Evolutionary conservation across 1,140 invertebrate genomes (phyloP).

Genomic region (Leptonema lineaticorne): DNA sequence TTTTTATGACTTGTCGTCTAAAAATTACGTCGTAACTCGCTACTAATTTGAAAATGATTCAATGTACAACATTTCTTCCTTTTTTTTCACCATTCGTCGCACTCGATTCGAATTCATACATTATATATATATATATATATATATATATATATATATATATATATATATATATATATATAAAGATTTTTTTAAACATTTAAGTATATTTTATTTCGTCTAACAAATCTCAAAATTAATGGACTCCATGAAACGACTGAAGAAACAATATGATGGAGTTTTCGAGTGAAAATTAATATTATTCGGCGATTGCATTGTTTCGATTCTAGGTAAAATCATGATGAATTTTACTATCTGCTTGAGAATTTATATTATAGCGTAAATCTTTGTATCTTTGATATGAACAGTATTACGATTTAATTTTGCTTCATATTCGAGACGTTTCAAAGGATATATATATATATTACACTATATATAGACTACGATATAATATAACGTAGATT

Average conservation of each 20-base stretch:
- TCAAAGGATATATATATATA: not conserved
- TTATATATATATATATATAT: too few species aligned
- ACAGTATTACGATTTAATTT: not conserved
- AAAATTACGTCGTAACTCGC: constrained; percentile 1
- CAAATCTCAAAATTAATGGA: not conserved
- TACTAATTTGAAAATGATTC: constrained; percentile 18
- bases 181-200: not conserved
- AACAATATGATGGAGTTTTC: too few species aligned
- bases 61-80: not conserved
- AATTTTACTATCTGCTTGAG: too few species aligned
- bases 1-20: constrained; percentile 4
- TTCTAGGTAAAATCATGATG: too few species aligned
- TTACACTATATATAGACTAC: not conserved
- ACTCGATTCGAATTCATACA: not conserved
- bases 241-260: too few species aligned
- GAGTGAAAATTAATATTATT: too few species aligned
- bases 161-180: not conserved
- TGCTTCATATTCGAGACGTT: not conserved
- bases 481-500: not conserved
- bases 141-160: too few species aligned
- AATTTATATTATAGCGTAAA: too few species aligned
- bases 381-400: too few species aligned
- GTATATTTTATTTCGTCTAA: not conserved
- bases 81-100: not conserved
- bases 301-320: too few species aligned